Evolutionary conservation across 2,113 vertebrate species (phyloP).

Genomic region (Euleptes europaea): DNA sequence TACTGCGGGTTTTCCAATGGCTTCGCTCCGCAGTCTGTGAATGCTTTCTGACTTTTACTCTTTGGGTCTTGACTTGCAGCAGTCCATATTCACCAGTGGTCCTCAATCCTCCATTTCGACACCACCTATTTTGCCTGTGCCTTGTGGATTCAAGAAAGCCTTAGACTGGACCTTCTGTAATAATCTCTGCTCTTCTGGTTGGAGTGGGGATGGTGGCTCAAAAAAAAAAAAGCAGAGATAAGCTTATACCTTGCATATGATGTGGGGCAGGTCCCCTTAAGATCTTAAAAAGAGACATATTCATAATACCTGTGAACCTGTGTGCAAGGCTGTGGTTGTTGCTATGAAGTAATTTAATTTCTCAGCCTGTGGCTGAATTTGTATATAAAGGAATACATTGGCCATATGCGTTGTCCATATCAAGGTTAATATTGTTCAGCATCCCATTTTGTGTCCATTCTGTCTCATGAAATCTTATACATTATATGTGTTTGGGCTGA

Average conservation of each 20-base stretch:
- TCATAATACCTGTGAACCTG: not conserved
- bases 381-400: constrained; percentile 23
- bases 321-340: not conserved
- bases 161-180: not conserved
- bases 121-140: not conserved
- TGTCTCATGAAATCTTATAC: not conserved
- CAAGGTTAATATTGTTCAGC: not conserved
- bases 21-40: not conserved
- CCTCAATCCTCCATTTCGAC: not conserved
- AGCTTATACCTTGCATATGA: not conserved
- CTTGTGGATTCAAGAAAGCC: not conserved
- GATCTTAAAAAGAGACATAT: not conserved
- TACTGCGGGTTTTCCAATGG: too few relatives aligned
- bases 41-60: not conserved
- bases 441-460: not conserved
- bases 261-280: constrained; percentile 13
- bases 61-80: not conserved
- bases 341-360: constrained; percentile 19
- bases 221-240: not conserved
- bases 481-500: not conserved
- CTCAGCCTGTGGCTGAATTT: constrained; percentile 26
- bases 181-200: not conserved
- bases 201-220: not conserved
- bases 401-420: not conserved
- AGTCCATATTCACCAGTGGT: not conserved